Evolutionary conservation across 1,140 invertebrate species (phyloP).

Genomic region (Phenacoccus solenopsis): DNA sequence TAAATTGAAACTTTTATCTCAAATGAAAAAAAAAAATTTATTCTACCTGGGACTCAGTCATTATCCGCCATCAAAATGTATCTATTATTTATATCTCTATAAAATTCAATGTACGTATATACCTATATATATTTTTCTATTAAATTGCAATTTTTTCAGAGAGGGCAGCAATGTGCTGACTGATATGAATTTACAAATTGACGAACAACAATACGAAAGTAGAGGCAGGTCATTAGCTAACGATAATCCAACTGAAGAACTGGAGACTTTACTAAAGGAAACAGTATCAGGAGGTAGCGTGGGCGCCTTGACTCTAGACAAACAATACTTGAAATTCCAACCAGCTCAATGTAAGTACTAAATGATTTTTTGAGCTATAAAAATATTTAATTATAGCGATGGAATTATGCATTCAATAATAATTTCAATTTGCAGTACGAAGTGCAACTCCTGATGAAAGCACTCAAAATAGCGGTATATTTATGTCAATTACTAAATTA

Average conservation of each 20-base stretch:
- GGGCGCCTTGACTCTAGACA: slow-evolving; percentile 64
- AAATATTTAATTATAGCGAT: background rate
- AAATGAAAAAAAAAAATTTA: too few species aligned
- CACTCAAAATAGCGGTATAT: slow-evolving; percentile 21
- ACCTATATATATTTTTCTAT: too few species aligned
- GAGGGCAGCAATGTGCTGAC: slow-evolving; percentile 46
- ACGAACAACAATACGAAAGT: slow-evolving; percentile 43
- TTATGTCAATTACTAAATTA: slow-evolving; percentile 49
- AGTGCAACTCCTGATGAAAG: slow-evolving; percentile 31
- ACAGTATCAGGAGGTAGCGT: slow-evolving; percentile 55
- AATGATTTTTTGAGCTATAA: background rate
- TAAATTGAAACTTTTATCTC: too few species aligned
- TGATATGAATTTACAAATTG: slow-evolving; percentile 49
- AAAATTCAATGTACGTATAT: too few species aligned
- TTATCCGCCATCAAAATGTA: too few species aligned
- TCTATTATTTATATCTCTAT: too few species aligned
- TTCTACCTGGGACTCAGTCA: too few species aligned
- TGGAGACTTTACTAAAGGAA: slow-evolving; percentile 40
- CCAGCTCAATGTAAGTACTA: slow-evolving; percentile 36
- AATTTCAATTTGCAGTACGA: slow-evolving; percentile 29
- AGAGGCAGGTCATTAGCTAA: slow-evolving; percentile 39
- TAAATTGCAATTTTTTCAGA: slow-evolving; percentile 32
- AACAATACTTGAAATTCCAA: slow-evolving; percentile 54
- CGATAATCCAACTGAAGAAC: slow-evolving; percentile 24
- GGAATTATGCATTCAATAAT: background rate